phyloP scores from a whole-genome alignment of 1,140 invertebrate species.

The Ceratosolen fusciceps region DNA sequence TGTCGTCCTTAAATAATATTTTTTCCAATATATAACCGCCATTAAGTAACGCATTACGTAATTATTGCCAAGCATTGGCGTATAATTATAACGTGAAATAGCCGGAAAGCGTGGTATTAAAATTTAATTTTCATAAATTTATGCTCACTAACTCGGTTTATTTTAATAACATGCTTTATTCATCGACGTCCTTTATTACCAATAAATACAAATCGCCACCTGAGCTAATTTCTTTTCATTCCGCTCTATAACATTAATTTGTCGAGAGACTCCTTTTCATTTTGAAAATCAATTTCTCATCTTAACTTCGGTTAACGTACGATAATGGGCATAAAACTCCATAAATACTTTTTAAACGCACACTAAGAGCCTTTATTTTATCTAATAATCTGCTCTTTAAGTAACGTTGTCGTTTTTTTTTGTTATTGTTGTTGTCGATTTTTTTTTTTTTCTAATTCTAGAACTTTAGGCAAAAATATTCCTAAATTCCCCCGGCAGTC shows the following conservation, averaged over 20 bases:
- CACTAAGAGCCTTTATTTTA: no score
- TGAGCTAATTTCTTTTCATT: background rate
- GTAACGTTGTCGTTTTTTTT: no score
- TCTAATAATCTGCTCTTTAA: no score
- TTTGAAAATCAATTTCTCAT: background rate
- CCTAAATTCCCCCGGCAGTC: background rate
- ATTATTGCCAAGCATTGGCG: background rate
- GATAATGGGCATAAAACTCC: no score
- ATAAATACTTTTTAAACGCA: no score
- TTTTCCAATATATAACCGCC: no score
- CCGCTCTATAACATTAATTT: background rate
- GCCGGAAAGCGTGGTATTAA: background rate
- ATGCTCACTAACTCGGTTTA: background rate
- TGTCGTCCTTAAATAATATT: no score
- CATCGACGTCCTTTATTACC: background rate
- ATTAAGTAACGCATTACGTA: background rate
- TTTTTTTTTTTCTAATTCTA: no score
- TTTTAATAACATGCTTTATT: background rate
- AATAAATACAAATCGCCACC: background rate
- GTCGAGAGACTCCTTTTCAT: background rate
- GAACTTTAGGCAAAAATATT: no score
- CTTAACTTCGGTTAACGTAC: no score
- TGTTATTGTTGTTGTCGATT: no score
- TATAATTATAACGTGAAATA: background rate
- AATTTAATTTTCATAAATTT: background rate